These are phyloP conservation scores for Mus minutoides DNA, from an alignment of 2,797 vertebrate species.

Conservation along the genomic window DNA sequence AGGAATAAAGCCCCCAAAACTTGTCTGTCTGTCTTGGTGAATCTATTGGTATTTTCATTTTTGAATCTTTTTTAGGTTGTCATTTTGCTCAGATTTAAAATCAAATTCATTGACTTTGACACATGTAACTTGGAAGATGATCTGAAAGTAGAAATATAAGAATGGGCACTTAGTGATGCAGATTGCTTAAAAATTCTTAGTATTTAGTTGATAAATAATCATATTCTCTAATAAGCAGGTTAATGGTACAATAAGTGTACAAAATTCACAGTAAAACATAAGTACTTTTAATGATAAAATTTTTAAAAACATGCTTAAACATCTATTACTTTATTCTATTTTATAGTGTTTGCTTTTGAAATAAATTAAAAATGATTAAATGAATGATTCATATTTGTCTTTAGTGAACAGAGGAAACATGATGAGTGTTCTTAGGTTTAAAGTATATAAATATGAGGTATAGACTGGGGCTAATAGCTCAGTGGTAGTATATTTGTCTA, in stretches of 20 bases:
- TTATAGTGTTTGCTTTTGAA: constrained; percentile 44
- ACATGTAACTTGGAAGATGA: neutral
- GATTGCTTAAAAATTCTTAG: constrained; percentile 29
- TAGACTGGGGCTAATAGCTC: neutral
- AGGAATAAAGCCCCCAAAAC: neutral
- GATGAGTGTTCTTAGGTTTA: neutral
- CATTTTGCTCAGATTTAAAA: neutral
- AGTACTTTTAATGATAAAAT: neutral
- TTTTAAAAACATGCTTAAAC: neutral
- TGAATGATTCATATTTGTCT: constrained; percentile 16
- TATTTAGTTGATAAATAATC: constrained; percentile 38
- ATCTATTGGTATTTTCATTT: neutral
- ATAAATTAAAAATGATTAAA: neutral
- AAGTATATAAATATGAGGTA: neutral
- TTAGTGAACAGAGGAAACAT: constrained; percentile 7
- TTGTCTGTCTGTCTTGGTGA: neutral
- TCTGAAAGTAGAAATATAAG: neutral
- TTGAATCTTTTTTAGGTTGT: neutral
- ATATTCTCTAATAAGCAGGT: constrained; percentile 16
- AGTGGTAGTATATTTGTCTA: too few species aligned
- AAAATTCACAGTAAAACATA: neutral
- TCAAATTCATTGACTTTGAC: constrained; percentile 28
- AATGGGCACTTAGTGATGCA: neutral
- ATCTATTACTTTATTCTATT: neutral
- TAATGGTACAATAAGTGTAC: constrained; percentile 26